Conservation (phyloP, 2,888 invertebrate species). For the Eutolmus rufibarbis region DNA sequence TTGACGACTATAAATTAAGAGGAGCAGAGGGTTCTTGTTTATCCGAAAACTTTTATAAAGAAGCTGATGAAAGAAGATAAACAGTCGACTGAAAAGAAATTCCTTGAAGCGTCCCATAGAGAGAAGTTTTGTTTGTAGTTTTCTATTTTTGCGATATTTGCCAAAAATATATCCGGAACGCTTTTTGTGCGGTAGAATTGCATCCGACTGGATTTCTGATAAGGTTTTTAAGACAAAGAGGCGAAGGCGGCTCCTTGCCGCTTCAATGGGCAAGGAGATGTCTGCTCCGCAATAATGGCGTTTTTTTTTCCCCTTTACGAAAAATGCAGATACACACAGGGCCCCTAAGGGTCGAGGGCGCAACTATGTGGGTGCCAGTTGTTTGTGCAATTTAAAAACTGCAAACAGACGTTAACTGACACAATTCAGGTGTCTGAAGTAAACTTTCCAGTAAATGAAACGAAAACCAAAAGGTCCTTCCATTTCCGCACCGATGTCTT, state of each 20-base stretch:
- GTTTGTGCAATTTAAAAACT: not conserved
- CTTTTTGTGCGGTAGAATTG: slow-evolving; percentile 11
- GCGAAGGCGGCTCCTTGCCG: not conserved
- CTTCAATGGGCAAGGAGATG: not conserved
- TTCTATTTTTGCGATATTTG: slow-evolving; percentile 19
- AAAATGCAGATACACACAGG: slow-evolving; percentile 10
- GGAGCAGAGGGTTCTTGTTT: slow-evolving; percentile 7
- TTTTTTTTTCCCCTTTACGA: not conserved
- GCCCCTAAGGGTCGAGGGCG: not conserved
- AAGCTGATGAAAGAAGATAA: slow-evolving; percentile 35
- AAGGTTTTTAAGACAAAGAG: slow-evolving; percentile 9
- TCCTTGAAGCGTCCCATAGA: not conserved
- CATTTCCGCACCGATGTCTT: not conserved
- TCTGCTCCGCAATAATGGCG: not conserved
- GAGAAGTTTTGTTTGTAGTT: not conserved
- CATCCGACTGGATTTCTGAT: slow-evolving; percentile 8
- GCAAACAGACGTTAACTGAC: not conserved
- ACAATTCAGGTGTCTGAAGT: not conserved
- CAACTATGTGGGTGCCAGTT: not conserved
- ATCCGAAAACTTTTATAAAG: slow-evolving; percentile 32
- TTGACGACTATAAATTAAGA: slow-evolving; percentile 30
- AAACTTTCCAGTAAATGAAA: not conserved
- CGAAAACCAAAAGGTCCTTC: not conserved
- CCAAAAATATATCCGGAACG: slow-evolving; percentile 22
- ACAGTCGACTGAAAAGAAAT: slow-evolving; percentile 26